These are phyloP conservation scores for Thera obeliscata DNA, from an alignment of 2,888 invertebrate species.

Conservation along the genomic window DNA sequence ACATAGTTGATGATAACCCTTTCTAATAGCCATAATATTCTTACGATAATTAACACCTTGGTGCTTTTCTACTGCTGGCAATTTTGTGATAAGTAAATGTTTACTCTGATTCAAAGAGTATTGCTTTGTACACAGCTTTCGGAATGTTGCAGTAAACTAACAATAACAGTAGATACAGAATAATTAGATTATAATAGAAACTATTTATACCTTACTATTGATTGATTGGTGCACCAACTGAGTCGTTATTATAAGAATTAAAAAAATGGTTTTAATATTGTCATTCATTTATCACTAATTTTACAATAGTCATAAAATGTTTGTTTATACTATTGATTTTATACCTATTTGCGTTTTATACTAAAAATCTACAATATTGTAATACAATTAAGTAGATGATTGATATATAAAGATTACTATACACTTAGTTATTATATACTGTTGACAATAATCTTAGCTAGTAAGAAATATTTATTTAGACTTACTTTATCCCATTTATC, in stretches of 20 bases:
- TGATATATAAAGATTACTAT: constrained; percentile 29
- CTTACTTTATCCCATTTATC: constrained; percentile 65
- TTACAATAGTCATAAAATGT: constrained; percentile 23
- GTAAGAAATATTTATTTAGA: constrained; percentile 73
- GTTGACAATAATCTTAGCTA: constrained; percentile 58
- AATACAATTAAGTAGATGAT: constrained; percentile 35
- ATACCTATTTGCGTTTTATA: constrained; percentile 35
- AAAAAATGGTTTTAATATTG: constrained; percentile 27
- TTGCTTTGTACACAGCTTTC: constrained; percentile 84
- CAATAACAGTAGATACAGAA: constrained; percentile 73
- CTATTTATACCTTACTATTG: constrained; percentile 37
- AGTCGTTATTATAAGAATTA: constrained; percentile 29
- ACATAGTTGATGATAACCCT: constrained; percentile 71
- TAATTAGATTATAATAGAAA: constrained; percentile 44
- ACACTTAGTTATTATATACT: constrained; percentile 47
- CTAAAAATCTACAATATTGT: constrained; percentile 34
- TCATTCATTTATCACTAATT: constrained; percentile 30
- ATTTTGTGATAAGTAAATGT: constrained; percentile 69
- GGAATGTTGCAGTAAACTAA: constrained; percentile 82
- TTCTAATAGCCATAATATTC: constrained; percentile 56
- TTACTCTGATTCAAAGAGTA: constrained; percentile 63
- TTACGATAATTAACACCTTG: constrained; percentile 69
- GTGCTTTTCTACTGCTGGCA: constrained; percentile 75
- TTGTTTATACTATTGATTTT: constrained; percentile 24
- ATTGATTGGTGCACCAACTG: constrained; percentile 65